Base-by-base conservation (phyloP, 2,113 vertebrate genomes). In the Pleuronectes platessa region DNA sequence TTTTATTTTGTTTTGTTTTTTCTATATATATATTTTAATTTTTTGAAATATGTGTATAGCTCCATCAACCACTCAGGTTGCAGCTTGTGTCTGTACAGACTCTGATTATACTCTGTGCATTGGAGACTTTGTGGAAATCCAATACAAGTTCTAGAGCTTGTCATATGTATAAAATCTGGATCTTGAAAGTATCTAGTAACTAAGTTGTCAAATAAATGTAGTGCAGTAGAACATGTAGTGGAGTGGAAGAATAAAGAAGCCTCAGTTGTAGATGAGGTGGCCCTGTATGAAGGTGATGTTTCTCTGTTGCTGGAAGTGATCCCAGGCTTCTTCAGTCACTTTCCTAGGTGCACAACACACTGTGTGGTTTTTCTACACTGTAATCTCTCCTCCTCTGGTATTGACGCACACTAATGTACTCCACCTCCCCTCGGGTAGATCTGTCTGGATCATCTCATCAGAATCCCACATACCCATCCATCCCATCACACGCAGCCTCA, bases 401-500 rank as follows among this genome's bases (percentile, higher is more conserved):
- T 75, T 85, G 85, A 79, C 83, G 62, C 71, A 68, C 66, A 53
- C 76, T 90, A 83, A 90, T 86, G 85, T 83, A 82, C 78, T 85
- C 81, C 76, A 68, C 73, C 82, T 78, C 71, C 69, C 51, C 78
- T 74, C 2, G 47, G 61, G 78, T 81, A 71, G 45, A 88, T 67
- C 74, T 87, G 91, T 83, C 84, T 79, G 80, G 59, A 88, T 84
- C 82, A 74, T 84, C 82, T 90, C 74, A 84, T 90, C 86, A 85
- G 69, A 91, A 82, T 87, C 74, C 68, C 70, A 83, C 83, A 47
- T 76, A 53, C 87, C 77, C 59, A 68, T 82, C 26, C 56, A 68
- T 64, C 75, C 73, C 31, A 61, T 77, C 67, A 42, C 21, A 15
- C 26, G 14, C 58, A 18, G 47, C 61, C 40, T 27, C 13, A 67